Evolutionary conservation across 2,113 vertebrate species (phyloP), one percentile per base, ranked within the genome.

Genomic region (Neodontobutis hainanensis): DNA sequence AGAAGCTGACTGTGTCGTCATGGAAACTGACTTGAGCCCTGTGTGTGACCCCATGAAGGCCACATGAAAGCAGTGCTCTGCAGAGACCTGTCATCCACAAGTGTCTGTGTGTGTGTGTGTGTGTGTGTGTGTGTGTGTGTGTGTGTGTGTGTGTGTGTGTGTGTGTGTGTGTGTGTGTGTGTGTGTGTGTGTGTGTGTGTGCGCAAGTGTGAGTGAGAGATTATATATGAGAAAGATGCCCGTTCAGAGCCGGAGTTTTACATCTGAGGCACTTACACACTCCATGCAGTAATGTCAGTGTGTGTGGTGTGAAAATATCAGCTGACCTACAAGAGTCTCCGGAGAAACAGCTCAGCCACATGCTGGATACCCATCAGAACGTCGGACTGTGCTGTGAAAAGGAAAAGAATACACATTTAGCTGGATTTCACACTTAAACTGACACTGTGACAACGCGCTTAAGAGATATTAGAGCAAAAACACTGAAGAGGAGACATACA

Each of bases 321-420:
- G 72, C 86, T 87, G 80, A 92, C 89, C 87, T 89, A 88, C 80
- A 82, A 87, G 78, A 4, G 38, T 83, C 77, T 75, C 73, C 34
- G 11, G 49, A 84, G 87, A 86, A 70, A 77, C 56, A 70, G 68
- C 74, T 77, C 44, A 45, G 72, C 75, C 71, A 75, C 50, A 65
- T 61, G 80, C 64, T 62, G 40, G 70, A 76, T 66, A 77, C 82
- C 84, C 84, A 89, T 88, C 68, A 67, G 82, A 71, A 77, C 71
- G 60, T 73, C 53, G 35, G 57, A 57, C 64, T 53, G 84, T 62
- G 70, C 82, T 86, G 70, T 60, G 60, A 27, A 76, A 85, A 79
- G 16, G 66, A 59, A 61, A 36, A 73, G 52, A 66, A 38, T 50
- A 38, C 45, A 65, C 50, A 61, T 71, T 83, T 67, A 80, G 72